These are phyloP conservation scores for Lophius americanus DNA, from an alignment of 2,797 vertebrate species.

Conservation along the genomic window DNA sequence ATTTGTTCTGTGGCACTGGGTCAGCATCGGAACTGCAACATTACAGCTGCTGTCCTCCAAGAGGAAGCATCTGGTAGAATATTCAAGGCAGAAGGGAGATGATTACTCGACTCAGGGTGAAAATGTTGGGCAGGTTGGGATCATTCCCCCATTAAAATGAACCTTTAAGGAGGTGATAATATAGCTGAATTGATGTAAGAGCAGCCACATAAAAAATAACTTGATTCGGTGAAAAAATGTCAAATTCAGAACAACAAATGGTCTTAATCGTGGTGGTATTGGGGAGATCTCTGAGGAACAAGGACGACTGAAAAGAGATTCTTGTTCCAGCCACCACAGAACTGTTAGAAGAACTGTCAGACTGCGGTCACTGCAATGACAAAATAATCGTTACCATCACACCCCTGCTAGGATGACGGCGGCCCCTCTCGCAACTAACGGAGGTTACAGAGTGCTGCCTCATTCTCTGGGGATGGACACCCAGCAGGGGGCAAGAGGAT, in stretches of 20 bases:
- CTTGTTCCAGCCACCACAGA: neutral
- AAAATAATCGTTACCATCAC: neutral
- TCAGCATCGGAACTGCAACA: neutral
- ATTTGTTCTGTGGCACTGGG: neutral
- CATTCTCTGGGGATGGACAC: constrained; percentile 21
- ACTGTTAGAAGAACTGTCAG: neutral
- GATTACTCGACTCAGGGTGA: neutral
- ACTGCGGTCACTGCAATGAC: too few relatives aligned
- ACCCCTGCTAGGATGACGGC: constrained; percentile 13
- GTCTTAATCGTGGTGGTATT: neutral
- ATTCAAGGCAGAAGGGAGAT: neutral
- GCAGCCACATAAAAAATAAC: neutral
- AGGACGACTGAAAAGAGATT: neutral
- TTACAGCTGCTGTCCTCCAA: constrained; percentile 1
- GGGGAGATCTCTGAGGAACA: neutral
- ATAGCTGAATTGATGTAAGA: neutral
- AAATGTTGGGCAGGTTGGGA: neutral
- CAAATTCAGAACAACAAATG: neutral
- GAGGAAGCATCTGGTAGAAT: constrained; percentile 12
- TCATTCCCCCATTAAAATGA: neutral
- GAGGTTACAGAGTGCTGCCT: constrained; percentile 20
- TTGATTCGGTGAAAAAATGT: too few relatives aligned
- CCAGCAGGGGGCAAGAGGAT: constrained; percentile 14
- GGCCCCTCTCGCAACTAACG: constrained; percentile 31
- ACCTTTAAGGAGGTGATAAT: neutral